Percentiles rank a stretch among this genome's conserved stretches.
Conservation (phyloP, 1,140 invertebrate genomes). For the Odontomachus brunneus region DNA sequence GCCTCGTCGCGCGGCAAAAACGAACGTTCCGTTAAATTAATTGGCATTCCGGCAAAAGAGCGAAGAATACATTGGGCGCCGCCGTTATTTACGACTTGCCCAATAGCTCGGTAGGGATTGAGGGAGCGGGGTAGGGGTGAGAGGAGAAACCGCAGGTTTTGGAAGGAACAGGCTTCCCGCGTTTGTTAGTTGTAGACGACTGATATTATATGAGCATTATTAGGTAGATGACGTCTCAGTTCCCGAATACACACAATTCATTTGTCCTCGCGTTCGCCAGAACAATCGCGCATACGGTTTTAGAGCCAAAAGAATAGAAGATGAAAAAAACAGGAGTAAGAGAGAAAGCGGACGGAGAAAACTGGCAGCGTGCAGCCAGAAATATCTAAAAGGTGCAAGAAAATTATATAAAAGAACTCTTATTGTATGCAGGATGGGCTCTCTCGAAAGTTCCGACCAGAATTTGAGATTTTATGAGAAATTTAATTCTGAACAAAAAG, state of each 20-base stretch:
- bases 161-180: conserved; percentile 25
- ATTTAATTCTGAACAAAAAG: too few species aligned
- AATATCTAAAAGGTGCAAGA: conserved; percentile 67
- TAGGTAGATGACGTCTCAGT: conserved; percentile 47
- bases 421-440: too few species aligned
- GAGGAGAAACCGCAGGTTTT: background rate
- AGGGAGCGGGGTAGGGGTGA: background rate
- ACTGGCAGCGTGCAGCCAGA: conserved; percentile 49
- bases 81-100: conserved; percentile 43
- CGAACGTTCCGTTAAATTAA: conserved; percentile 4
- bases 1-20: background rate
- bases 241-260: conserved; percentile 46
- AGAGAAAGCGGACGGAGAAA: background rate
- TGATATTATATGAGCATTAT: conserved; percentile 53
- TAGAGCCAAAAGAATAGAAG: conserved; percentile 31
- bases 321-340: background rate
- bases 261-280: conserved; percentile 47
- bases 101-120: background rate
- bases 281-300: conserved; percentile 45
- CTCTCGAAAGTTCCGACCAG: too few species aligned
- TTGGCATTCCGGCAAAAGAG: background rate
- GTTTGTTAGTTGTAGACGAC: conserved; percentile 52
- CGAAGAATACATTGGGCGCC: background rate
- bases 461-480: too few species aligned
- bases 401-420: conserved; percentile 52